Evolutionary conservation across 2,797 vertebrate genomes (phyloP).

Genomic region (Macrochelys suwanniensis): DNA sequence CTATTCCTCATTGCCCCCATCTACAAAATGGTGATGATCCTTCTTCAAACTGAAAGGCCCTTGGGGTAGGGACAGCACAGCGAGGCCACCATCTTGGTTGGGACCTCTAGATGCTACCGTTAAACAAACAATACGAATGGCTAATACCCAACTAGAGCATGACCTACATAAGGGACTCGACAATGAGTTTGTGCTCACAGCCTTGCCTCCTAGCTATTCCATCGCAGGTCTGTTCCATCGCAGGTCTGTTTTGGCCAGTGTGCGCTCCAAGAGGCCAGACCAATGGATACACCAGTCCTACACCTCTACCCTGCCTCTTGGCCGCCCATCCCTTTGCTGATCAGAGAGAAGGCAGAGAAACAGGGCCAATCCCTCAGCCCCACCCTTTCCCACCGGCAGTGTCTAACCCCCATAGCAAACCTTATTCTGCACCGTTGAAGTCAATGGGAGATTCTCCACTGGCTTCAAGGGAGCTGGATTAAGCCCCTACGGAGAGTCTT

Average conservation of each 20-base stretch:
- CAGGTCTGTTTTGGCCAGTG: neutral
- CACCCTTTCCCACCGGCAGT: neutral
- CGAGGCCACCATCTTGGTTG: neutral
- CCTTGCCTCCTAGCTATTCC: neutral
- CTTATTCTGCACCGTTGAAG: neutral
- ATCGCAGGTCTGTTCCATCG: neutral
- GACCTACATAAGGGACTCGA: neutral
- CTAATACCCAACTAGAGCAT: neutral
- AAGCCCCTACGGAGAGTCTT: neutral
- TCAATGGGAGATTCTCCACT: neutral
- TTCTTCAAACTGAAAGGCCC: constrained; percentile 8
- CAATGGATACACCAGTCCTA: neutral
- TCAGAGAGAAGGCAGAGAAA: neutral
- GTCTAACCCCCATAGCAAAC: neutral
- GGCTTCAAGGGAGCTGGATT: neutral
- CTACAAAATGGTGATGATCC: constrained; percentile 2
- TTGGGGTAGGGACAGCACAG: accelerated
- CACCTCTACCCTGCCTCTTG: neutral
- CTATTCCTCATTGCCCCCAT: neutral
- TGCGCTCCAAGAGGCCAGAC: neutral
- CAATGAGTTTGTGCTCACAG: accelerated
- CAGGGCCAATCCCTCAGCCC: neutral
- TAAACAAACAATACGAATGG: neutral
- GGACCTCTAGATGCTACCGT: neutral
- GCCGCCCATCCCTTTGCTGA: accelerated